Evolutionary conservation across 2,797 vertebrate genomes (phyloP).

Genomic region (Mycteria americana): DNA sequence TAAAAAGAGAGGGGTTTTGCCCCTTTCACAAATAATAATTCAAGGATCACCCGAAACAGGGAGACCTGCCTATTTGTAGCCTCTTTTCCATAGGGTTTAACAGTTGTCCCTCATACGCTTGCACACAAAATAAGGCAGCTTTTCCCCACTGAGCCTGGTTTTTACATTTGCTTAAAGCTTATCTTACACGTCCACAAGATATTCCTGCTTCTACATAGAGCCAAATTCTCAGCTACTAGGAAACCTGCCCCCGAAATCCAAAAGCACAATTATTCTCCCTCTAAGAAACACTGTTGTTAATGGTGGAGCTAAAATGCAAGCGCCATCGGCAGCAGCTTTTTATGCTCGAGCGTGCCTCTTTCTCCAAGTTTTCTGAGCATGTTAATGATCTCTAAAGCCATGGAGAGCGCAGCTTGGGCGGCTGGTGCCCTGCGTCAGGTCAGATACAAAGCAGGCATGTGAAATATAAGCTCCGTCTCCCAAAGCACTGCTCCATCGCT

Average conservation of each 20-base stretch:
- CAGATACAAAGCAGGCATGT: constrained; percentile 10
- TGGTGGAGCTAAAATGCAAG: constrained; percentile 12
- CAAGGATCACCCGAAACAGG: neutral
- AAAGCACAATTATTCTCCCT: neutral
- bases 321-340: neutral
- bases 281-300: neutral
- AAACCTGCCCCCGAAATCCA: neutral
- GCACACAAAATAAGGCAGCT: neutral
- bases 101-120: neutral
- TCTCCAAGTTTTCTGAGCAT: constrained; percentile 9
- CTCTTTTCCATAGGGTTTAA: constrained; percentile 3
- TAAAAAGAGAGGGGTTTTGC: constrained; percentile 50
- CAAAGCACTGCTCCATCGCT: constrained; percentile 17
- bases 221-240: neutral
- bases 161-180: neutral
- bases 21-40: constrained; percentile 59
- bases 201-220: neutral
- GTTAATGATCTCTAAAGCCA: neutral
- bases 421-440: neutral
- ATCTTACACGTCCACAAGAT: neutral
- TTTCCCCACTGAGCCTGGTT: neutral
- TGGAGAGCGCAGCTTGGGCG: neutral
- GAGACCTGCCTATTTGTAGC: neutral
- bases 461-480: constrained; percentile 2
- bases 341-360: neutral